Evolutionary conservation across 1,140 invertebrate species (phyloP), one percentile per base, ranked within the genome.

Genomic region (Drosophila tsacasi): DNA sequence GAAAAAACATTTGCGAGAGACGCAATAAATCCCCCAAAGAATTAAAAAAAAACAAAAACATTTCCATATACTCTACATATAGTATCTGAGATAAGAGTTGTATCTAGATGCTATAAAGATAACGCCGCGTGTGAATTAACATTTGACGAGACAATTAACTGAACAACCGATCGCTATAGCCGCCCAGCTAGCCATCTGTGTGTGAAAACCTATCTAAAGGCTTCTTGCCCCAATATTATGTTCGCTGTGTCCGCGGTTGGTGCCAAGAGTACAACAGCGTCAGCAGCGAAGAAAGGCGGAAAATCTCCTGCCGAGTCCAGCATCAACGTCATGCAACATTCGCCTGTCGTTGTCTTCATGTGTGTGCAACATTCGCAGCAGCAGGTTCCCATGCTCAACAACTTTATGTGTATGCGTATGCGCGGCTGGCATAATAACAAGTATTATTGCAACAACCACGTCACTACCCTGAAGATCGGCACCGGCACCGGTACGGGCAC

Each of bases 311-410:
- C 17, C 50, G 55, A 61, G 62, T 54, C 39, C 47, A 52, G 72
- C 73, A 49, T 44, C 80, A 81, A 81, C 85, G 85, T 90, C 81
- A 90, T 89, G 85, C 85, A 90, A 90, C 67, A 84, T 62, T 85
- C 81, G 75, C 75, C 82, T 85, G 81, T 49, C 81, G 78, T 79
- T 79, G 66, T 68, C 81, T 74, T 47, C 75, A 89, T 90, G 84
- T 89, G 81, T 81, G 58, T 90, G 81, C 85, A 90, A 85, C 85
- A 90, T 79, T 90, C 81, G 30, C 81, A 84, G 75, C 85, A 90
- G 75, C 85, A 90, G 78, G 67, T 90, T 90, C 72, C 85, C 79
- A 90, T 90, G 85, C 71, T 82, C 17, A 91, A 80, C 40, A 76
- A 82, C 67, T 85, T 68, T 40, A 85, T 85, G 82, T 91, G 68